phyloP scores from a whole-genome alignment of 2,888 invertebrate genomes.

The Aporophyla lueneburgensis region DNA sequence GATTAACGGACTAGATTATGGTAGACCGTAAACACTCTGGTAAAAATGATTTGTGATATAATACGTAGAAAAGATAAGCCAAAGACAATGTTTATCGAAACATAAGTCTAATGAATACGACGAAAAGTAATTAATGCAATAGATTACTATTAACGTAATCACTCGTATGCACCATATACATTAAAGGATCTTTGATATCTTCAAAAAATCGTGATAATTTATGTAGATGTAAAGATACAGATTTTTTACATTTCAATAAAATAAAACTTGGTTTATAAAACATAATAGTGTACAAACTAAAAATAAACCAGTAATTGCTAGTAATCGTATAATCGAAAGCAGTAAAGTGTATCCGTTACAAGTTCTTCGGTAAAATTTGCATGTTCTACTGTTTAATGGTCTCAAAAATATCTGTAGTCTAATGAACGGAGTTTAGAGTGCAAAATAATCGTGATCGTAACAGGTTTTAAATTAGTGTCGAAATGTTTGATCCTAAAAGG shows the following conservation, averaged over 20 bases:
- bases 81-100: background rate
- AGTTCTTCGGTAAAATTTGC: constrained; percentile 63
- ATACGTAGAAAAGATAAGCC: background rate
- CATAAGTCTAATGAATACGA: background rate
- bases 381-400: constrained; percentile 49
- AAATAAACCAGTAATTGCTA: constrained; percentile 61
- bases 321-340: constrained; percentile 70
- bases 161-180: background rate
- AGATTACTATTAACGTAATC: no score
- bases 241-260: background rate
- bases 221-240: background rate
- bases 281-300: constrained; percentile 15
- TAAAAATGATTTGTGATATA: background rate
- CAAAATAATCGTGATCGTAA: constrained; percentile 48
- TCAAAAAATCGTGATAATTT: background rate
- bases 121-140: background rate
- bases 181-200: background rate
- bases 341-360: constrained; percentile 70
- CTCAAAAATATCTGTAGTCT: constrained; percentile 54
- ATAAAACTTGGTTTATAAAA: constrained; percentile 4
- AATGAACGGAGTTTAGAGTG: constrained; percentile 47
- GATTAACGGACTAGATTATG: background rate
- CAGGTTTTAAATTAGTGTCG: constrained; percentile 51
- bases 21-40: no score
- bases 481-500: constrained; percentile 23